These are phyloP conservation scores for Aldabrachelys gigantea DNA, from an alignment of 2,113 vertebrate species.

Conservation along the genomic window DNA sequence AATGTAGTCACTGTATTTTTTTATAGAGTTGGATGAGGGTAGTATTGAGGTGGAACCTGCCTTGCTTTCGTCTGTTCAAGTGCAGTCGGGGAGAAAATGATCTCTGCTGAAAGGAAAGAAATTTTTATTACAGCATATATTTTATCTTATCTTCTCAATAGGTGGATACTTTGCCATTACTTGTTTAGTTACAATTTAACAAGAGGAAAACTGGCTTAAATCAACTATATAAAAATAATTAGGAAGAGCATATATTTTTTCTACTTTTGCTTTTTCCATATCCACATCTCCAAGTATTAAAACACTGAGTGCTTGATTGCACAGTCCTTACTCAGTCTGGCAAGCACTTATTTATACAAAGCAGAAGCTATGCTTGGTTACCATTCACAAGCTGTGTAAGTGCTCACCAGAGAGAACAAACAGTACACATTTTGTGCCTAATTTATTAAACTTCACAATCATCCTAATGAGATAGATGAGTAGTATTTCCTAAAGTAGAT, in stretches of 20 bases:
- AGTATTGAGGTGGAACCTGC: background rate
- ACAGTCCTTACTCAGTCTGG: background rate
- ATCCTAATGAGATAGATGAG: background rate
- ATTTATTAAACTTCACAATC: background rate
- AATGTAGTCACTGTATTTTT: background rate
- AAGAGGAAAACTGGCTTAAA: background rate
- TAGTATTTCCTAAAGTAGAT: background rate
- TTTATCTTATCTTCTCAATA: background rate
- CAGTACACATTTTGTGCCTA: fast-evolving
- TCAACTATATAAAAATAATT: background rate
- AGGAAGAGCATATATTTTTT: background rate
- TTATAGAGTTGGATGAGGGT: background rate
- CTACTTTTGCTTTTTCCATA: fast-evolving
- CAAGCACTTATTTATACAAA: background rate
- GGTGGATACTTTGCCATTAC: background rate
- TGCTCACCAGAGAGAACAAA: background rate
- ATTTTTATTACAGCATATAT: background rate
- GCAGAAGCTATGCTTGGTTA: background rate
- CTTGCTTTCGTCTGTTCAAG: background rate
- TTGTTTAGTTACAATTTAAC: background rate
- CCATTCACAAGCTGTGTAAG: fast-evolving
- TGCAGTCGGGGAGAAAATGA: background rate
- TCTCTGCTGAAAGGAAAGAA: background rate
- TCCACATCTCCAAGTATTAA: background rate
- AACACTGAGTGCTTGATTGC: background rate